phyloP scores from a whole-genome alignment of 2,797 vertebrate species.

The Nothura maculosa region DNA sequence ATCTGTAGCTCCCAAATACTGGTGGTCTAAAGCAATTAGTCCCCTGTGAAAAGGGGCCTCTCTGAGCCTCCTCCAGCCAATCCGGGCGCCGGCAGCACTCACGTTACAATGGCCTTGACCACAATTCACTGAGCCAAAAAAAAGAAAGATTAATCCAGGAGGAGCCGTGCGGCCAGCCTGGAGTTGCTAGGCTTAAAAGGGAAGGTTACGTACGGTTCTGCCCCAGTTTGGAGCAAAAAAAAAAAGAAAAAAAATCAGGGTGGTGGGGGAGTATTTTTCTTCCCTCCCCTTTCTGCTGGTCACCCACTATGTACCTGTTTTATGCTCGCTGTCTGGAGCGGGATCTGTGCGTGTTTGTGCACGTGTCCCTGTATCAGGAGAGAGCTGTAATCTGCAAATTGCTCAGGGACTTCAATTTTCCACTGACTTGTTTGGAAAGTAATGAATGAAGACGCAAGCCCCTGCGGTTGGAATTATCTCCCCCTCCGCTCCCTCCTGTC shows the following conservation, averaged over 20 bases:
- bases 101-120: slow-evolving; percentile 91
- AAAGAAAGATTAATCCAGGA: slow-evolving; percentile 88
- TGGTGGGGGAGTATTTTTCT: background rate
- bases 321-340: background rate
- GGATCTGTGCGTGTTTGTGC: background rate
- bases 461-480: slow-evolving; percentile 71
- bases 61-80: slow-evolving; percentile 86
- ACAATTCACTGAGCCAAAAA: slow-evolving; percentile 90
- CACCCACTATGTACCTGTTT: background rate
- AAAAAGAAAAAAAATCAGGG: background rate
- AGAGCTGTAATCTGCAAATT: slow-evolving; percentile 74
- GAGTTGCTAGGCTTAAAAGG: slow-evolving; percentile 79
- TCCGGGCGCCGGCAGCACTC: slow-evolving; percentile 84
- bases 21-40: slow-evolving; percentile 95
- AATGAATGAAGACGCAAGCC: slow-evolving; percentile 76
- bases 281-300: background rate
- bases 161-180: slow-evolving; percentile 80
- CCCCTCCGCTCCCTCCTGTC: slow-evolving; percentile 11
- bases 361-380: slow-evolving; percentile 16
- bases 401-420: slow-evolving; percentile 75
- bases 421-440: slow-evolving; percentile 73
- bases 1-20: slow-evolving; percentile 96
- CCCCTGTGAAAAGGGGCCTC: slow-evolving; percentile 89
- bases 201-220: slow-evolving; percentile 78
- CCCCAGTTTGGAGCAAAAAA: slow-evolving; percentile 47